Evolutionary conservation across 37 sponge, comb jelly and placozoan species (phyloP).

Genomic region (Oopsacas minuta): DNA sequence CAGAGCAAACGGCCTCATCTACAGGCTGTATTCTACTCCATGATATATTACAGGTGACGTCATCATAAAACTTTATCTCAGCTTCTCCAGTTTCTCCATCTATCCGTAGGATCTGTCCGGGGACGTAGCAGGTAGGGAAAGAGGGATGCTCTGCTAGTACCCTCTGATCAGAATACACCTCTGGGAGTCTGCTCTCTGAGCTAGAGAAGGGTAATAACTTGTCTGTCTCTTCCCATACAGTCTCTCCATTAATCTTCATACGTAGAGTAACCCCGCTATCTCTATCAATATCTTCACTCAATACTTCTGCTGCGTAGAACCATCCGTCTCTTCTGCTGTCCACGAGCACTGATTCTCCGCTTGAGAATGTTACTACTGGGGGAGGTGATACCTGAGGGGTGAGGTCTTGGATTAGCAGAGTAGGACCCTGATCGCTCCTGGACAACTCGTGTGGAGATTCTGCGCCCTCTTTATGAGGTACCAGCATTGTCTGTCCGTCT

Average conservation of each 20-base stretch:
- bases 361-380: background rate
- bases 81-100: background rate
- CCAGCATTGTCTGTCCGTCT: background rate
- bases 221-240: background rate
- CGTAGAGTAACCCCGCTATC: background rate
- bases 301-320: background rate
- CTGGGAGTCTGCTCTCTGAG: background rate
- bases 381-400: background rate
- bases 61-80: background rate
- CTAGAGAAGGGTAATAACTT: background rate
- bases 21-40: background rate
- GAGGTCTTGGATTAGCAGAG: background rate
- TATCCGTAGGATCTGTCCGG: background rate
- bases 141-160: constrained; percentile 15
- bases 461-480: background rate
- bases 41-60: background rate
- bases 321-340: background rate
- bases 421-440: background rate
- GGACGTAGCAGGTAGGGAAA: background rate
- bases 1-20: background rate
- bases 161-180: background rate
- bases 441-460: background rate
- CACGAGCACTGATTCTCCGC: background rate
- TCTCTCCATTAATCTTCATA: background rate
- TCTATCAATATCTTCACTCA: background rate